Evolutionary conservation across 2,797 vertebrate species (phyloP).

Genomic region (Phrynocephalus vlangalii): DNA sequence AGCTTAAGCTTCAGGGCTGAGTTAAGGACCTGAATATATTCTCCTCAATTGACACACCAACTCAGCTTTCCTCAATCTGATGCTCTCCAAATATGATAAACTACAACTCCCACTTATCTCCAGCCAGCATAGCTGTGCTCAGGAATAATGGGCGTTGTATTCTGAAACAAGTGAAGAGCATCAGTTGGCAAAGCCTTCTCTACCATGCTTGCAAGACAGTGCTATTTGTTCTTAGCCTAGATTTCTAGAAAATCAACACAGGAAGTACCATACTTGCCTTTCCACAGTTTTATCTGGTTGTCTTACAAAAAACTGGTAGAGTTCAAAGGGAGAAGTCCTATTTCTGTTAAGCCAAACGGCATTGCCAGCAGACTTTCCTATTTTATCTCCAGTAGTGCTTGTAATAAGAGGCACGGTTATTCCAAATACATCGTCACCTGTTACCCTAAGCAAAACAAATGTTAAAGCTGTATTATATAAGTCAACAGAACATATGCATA

Average conservation of each 20-base stretch:
- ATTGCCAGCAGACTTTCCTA: slow-evolving; percentile 96
- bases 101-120: too few relatives aligned
- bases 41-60: not conserved
- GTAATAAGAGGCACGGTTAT: slow-evolving; percentile 94
- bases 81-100: not conserved
- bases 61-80: not conserved
- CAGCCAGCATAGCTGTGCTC: not conserved
- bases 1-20: not conserved
- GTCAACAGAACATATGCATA: not conserved
- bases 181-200: not conserved
- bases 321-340: slow-evolving; percentile 93
- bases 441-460: slow-evolving; percentile 77
- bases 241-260: slow-evolving; percentile 23
- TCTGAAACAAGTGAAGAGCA: not conserved
- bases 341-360: slow-evolving; percentile 94
- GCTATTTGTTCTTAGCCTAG: not conserved
- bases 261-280: slow-evolving; percentile 75
- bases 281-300: slow-evolving; percentile 86
- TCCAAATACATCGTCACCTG: slow-evolving; percentile 91
- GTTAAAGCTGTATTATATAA: not conserved
- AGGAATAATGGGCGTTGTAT: not conserved
- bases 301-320: slow-evolving; percentile 96
- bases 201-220: not conserved
- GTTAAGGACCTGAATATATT: not conserved
- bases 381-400: slow-evolving; percentile 90